Conservation (phyloP, 2,888 invertebrate species). For the Chalcis sispes region DNA sequence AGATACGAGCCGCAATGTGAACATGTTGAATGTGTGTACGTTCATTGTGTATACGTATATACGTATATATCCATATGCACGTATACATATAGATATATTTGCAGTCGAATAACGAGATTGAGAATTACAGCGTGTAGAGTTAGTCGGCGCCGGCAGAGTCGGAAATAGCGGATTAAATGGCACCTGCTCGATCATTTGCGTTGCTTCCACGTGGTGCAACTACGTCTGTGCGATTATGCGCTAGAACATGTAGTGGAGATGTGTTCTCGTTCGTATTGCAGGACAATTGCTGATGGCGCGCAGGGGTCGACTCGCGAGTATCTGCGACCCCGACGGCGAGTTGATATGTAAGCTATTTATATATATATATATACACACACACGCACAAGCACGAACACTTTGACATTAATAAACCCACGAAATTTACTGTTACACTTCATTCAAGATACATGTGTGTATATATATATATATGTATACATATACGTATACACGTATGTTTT, state of each 20-base stretch:
- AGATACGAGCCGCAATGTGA: background rate
- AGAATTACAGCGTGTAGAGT: background rate
- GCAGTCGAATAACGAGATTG: too few relatives aligned
- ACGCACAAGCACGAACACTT: too few relatives aligned
- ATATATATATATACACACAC: too few relatives aligned
- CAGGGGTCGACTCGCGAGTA: slow-evolving; percentile 78
- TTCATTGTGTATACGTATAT: too few relatives aligned
- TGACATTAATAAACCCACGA: slow-evolving; percentile 31
- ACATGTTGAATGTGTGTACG: too few relatives aligned
- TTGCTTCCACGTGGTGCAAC: background rate
- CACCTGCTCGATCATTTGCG: slow-evolving; percentile 16
- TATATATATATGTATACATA: too few relatives aligned
- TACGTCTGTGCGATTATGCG: background rate
- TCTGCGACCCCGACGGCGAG: slow-evolving; percentile 83
- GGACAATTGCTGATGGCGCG: slow-evolving; percentile 74
- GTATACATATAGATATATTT: too few relatives aligned
- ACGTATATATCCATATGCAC: too few relatives aligned
- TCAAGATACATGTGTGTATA: too few relatives aligned
- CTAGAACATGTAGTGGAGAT: background rate
- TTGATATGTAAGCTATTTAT: slow-evolving; percentile 83
- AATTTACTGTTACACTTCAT: too few relatives aligned
- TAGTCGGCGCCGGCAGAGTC: slow-evolving; percentile 10
- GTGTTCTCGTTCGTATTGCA: slow-evolving; percentile 67
- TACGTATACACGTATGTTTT: too few relatives aligned
- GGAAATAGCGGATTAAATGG: slow-evolving; percentile 18